phyloP scores from a whole-genome alignment of 2,888 invertebrate genomes.

The Caenorhabditis macrosperma region DNA sequence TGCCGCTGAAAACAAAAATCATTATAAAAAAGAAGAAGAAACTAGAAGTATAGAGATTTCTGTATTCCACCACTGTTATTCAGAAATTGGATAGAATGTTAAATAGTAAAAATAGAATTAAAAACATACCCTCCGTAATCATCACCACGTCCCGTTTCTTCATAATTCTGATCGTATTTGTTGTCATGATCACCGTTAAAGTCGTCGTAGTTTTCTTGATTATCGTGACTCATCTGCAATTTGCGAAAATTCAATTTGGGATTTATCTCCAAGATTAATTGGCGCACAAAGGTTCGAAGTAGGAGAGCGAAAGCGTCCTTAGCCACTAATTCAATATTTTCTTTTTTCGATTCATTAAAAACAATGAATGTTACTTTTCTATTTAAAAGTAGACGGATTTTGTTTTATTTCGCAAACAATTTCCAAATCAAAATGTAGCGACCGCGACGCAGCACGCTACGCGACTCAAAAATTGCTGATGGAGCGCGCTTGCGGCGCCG shows the following conservation, averaged over 20 bases:
- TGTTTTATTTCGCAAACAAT: neutral
- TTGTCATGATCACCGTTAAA: constrained; percentile 43
- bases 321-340: neutral
- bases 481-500: no score
- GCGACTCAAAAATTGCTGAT: no score
- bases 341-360: neutral
- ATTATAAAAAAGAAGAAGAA: no score
- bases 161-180: constrained; percentile 51
- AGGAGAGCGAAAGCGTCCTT: neutral
- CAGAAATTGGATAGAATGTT: constrained; percentile 18
- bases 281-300: no score
- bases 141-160: constrained; percentile 41
- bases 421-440: no score
- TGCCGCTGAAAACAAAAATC: constrained; percentile 21
- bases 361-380: no score
- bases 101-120: no score
- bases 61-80: constrained; percentile 25
- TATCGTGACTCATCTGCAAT: constrained; percentile 57
- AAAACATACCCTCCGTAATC: constrained; percentile 31
- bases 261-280: no score
- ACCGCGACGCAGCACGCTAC: neutral
- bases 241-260: no score
- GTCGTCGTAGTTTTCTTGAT: constrained; percentile 58
- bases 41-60: no score
- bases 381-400: no score